Evolutionary conservation across 1,140 invertebrate species (phyloP), one percentile per base, ranked within the genome.

Genomic region (Drosophila paulistorum): DNA sequence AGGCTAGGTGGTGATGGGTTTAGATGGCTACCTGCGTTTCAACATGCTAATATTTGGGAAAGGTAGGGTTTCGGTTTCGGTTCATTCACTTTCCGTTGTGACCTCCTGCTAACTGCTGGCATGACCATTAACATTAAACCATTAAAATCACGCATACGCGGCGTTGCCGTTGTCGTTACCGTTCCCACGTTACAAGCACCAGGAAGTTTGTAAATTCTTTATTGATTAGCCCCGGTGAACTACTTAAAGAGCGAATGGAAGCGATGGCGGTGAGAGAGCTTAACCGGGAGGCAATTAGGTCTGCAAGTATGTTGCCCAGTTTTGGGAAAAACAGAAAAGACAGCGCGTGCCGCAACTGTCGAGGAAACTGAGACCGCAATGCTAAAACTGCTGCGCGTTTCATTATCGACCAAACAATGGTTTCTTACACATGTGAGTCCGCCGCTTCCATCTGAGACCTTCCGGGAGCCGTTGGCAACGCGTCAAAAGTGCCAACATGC

Each of bases 141-240:
- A 70, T 77, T 71, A 82, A 79, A 79, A 70, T 71, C 51, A 87
- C 82, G 76, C 81, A 68, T 83, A 73, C 75, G 79, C 0, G 3
- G 62, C 71, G 67, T 64, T 62, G 60, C 58, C 57, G 39, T 61
- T 71, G 65, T 67, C 74, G 68, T 78, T 77, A 67, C 55, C 68
- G 60, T 70, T 65, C 64, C 74, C 80, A 85, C 77, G 81, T 74
- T 77, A 62, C 81, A 41, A 51, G 51, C 45, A 41, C 20, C 20
- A 13, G 65, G 13, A 20, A 48, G 51, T n/a, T 51, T 42, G 10
- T 14, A 42, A 17, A 30, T 30, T 37, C 59, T 65, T 73, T 86
- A 86, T 86, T 81, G 83, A 86, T 86, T 86, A 87, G 73, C 79
- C 83, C 75, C 80, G 71, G 73, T 86, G 83, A 86, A 79, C 83